Evolutionary conservation across 1,140 invertebrate species (phyloP).

Genomic region (Calycopis cecrops): DNA sequence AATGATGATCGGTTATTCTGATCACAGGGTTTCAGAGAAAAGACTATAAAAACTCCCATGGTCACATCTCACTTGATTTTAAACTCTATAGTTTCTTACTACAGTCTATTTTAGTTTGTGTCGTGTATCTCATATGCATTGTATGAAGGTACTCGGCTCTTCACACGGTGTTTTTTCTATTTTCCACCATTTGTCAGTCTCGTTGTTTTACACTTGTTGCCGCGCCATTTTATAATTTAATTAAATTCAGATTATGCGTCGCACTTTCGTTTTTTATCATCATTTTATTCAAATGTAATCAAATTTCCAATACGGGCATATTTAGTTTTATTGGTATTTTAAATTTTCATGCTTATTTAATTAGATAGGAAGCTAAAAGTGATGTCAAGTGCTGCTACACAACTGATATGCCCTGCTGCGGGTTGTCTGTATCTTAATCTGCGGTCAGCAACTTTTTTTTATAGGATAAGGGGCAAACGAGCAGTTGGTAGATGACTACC

Average conservation of each 20-base stretch:
- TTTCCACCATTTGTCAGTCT: slow-evolving; percentile 8
- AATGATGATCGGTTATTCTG: slow-evolving; percentile 35
- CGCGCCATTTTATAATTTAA: slow-evolving; percentile 7
- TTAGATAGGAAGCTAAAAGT: too few species aligned
- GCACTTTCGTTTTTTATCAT: slow-evolving; percentile 8
- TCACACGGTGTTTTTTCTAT: slow-evolving; percentile 10
- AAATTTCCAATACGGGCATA: background rate
- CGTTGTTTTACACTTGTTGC: slow-evolving; percentile 4
- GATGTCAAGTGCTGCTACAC: too few species aligned
- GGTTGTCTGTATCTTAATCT: too few species aligned
- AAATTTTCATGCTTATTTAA: too few species aligned
- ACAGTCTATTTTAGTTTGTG: background rate
- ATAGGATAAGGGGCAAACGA: too few species aligned
- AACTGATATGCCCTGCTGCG: too few species aligned
- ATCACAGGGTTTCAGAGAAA: slow-evolving; percentile 25
- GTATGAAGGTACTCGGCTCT: background rate
- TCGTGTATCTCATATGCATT: background rate
- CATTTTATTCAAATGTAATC: background rate
- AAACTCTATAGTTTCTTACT: slow-evolving; percentile 10
- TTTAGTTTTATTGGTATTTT: too few species aligned
- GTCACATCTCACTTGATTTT: slow-evolving; percentile 3
- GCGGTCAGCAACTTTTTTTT: too few species aligned
- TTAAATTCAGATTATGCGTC: slow-evolving; percentile 4
- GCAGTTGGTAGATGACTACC: too few species aligned
- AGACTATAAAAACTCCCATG: slow-evolving; percentile 26